Base-by-base conservation (phyloP, 2,888 invertebrate genomes). In the Leptura quadrifasciata region DNA sequence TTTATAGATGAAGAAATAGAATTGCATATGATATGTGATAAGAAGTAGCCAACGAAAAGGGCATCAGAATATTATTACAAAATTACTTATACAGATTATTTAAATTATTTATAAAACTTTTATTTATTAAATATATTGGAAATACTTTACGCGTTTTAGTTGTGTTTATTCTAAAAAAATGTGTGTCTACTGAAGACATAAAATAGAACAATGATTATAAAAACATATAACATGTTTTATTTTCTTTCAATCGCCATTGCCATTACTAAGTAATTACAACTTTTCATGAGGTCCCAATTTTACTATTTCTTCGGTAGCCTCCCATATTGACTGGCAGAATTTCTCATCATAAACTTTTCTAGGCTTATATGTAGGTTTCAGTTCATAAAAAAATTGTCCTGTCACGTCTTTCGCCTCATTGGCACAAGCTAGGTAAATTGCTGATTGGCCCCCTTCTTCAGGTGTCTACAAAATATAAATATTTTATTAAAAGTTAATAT, bases 1-100 rank as follows among this genome's bases (percentile, higher is more conserved):
- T 70, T 78, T 85, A 70, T 86, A 86, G 84, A 63, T 57, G 31
- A 57, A 39, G 20, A 10, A 63, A 35, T 31, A 76, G 17, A 69
- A n/a, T 52, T 71, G 35, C 58, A 69, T 35, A 69, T 21, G 47
- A 35, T 15, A 69, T 77, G 78, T 78, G 78, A 78, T 78, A 78
- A 54, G 60, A 67, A 63, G 57, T 55, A 64, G 69, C 72, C 78
- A 78, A 76, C 75, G 75, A 78, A 74, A 55, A 17, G 55, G 71
- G 63, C 52, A 69, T 54, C 69, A 71, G 18, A 67, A 73, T 20
- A 57, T 47, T 75, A 58, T 71, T 74, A 68, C 57, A 31, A 54
- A 27, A 61, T 65, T 65, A 60, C 31, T 17, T 60, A 60, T 64
- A 58, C 54, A 54, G 63, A 60, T 70, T 55, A 57, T 64, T 67